These are phyloP conservation scores for Barnardius zonarius DNA, from an alignment of 2,113 vertebrate genomes.

Conservation along the genomic window DNA sequence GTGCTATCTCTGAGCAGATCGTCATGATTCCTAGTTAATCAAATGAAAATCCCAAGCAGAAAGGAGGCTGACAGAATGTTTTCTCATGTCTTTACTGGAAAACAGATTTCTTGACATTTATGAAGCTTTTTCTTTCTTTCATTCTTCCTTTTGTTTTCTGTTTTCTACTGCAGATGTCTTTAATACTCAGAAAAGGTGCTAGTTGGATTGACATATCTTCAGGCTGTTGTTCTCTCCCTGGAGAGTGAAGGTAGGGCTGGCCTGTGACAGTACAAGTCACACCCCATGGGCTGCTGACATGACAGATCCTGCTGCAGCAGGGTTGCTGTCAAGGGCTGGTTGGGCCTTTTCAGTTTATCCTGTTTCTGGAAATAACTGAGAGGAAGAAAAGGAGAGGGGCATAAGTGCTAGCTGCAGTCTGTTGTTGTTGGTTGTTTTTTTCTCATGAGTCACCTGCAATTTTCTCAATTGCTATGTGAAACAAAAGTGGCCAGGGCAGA, in stretches of 20 bases:
- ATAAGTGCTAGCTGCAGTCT: neutral
- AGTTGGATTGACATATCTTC: neutral
- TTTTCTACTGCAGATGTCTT: neutral
- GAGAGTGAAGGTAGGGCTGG: neutral
- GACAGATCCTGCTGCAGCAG: neutral
- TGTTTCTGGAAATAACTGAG: neutral
- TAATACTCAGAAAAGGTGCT: neutral
- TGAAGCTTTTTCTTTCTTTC: neutral
- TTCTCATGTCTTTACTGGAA: neutral
- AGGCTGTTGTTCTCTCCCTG: neutral
- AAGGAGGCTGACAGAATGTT: neutral
- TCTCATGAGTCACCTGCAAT: neutral
- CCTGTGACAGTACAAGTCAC: neutral
- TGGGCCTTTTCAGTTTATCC: neutral
- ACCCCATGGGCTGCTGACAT: accelerated
- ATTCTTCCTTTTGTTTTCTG: accelerated
- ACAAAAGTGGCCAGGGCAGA: neutral
- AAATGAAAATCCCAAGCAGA: neutral
- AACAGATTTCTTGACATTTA: neutral
- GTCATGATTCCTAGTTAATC: neutral
- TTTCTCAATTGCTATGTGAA: neutral
- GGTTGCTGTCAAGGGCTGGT: neutral
- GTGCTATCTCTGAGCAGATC: neutral
- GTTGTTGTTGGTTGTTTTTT: neutral
- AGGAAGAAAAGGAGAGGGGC: neutral